phyloP scores from a whole-genome alignment of 2,113 vertebrate species.

The Austrofundulus limnaeus region DNA sequence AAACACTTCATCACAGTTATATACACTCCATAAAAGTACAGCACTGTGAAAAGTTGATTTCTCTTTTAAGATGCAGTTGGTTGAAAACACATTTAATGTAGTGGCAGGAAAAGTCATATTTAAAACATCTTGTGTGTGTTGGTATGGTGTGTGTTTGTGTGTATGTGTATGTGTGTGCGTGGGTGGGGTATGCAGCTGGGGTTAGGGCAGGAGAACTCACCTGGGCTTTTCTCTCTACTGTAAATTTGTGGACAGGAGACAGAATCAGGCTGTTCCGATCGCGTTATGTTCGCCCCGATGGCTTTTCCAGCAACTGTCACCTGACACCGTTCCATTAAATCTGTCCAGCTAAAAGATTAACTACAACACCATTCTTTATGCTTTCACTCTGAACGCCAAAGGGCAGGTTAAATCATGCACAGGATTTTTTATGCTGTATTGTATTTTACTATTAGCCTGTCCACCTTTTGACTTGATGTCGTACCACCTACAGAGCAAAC shows the following conservation, averaged over 20 bases:
- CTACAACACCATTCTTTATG: constrained; percentile 59
- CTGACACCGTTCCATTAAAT: constrained; percentile 73
- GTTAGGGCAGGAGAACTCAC: constrained; percentile 42
- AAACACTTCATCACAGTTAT: too few relatives aligned
- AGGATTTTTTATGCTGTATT: constrained; percentile 46
- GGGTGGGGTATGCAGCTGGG: too few relatives aligned
- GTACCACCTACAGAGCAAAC: background rate
- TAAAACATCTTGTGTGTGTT: too few relatives aligned
- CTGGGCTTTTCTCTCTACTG: constrained; percentile 49
- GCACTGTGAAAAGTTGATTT: background rate
- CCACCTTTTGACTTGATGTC: constrained; percentile 24
- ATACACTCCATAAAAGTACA: background rate
- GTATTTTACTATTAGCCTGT: constrained; percentile 42
- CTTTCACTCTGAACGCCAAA: constrained; percentile 48
- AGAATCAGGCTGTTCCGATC: constrained; percentile 60
- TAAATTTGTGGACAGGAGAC: constrained; percentile 60
- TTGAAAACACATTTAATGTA: background rate
- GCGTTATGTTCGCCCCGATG: constrained; percentile 69
- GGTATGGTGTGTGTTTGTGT: too few relatives aligned
- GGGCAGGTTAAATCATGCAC: constrained; percentile 68
- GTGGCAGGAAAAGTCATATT: too few relatives aligned
- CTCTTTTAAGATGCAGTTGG: too few relatives aligned
- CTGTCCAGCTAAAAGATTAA: constrained; percentile 69
- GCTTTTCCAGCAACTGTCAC: constrained; percentile 75
- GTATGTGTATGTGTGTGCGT: too few relatives aligned